Base-by-base conservation (phyloP, 2,888 invertebrate genomes). In the Chrysolina haemoptera region DNA sequence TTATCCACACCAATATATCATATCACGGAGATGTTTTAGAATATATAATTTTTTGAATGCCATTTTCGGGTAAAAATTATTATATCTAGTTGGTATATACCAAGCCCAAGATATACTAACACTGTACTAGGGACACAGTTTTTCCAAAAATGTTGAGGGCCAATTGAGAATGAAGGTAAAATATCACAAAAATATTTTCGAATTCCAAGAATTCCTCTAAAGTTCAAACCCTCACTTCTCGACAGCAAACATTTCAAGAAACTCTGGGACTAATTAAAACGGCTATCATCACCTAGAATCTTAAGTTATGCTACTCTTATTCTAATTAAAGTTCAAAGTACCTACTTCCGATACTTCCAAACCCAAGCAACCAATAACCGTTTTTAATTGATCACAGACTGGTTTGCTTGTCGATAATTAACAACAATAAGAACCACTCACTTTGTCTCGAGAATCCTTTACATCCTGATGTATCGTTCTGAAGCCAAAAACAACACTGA, bases 351-450 rank as follows among this genome's bases (percentile, higher is more conserved):
- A 43, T 14, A 43, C 2, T 14, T 43, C 43, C 43, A 14, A 43
- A 43, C 14, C 53, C 50, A 67, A 40, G 67, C 27, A 48, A 53
- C 67, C 20, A 20, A 22, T 59, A 59, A 59, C 59, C 22, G 59
- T 59, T 59, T 59, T 35, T 35, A 59, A 59, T 27, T 59, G 22
- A 59, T 27, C 27, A 12, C 27, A 10, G 59, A 59, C 59, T 59
- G 59, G 59, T 59, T 59, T 59, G 14, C 59, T 59, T 1, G 18
- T 53, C n/a, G n/a, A 59, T 27, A 27, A 59, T 59, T 59, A 59
- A 27, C 22, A 53, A 53, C 53, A 53, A 53, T 20, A 8, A 48
- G 48, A 8, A 12, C 8, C 53, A 53, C 53, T 53, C 20, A 53
- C 53, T 18, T 18, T n/a, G 18, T 18, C 53, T 18, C 18, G 12